phyloP scores from a whole-genome alignment of 2,888 invertebrate genomes.

The Serrognathus titanus region DNA sequence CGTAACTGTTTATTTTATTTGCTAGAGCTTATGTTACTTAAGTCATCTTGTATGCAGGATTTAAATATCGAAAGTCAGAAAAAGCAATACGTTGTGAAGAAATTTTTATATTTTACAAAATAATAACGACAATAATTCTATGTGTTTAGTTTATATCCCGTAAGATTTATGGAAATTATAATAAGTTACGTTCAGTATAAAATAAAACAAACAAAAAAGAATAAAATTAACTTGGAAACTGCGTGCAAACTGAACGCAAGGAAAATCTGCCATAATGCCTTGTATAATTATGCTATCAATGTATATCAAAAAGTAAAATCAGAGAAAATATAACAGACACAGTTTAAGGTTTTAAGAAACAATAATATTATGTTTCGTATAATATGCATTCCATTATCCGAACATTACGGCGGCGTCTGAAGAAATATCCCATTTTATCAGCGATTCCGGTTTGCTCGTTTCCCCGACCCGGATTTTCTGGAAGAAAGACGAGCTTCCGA shows the following conservation, averaged over 20 bases:
- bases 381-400: conserved; percentile 48
- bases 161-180: too few relatives aligned
- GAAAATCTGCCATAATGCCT: neutral
- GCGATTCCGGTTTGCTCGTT: conserved; percentile 30
- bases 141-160: too few relatives aligned
- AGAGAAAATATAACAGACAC: conserved; percentile 25
- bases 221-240: too few relatives aligned
- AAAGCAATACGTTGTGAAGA: too few relatives aligned
- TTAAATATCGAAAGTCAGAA: too few relatives aligned
- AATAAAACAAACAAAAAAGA: too few relatives aligned
- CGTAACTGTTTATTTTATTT: too few relatives aligned
- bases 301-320: conserved; percentile 20
- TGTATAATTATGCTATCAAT: conserved; percentile 7
- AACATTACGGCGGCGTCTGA: conserved; percentile 37
- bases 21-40: too few relatives aligned
- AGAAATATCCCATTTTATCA: conserved; percentile 39
- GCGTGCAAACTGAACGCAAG: neutral
- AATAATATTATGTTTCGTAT: conserved; percentile 50
- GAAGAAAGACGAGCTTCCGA: conserved; percentile 29
- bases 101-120: too few relatives aligned
- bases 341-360: conserved; percentile 50
- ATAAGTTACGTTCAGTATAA: too few relatives aligned
- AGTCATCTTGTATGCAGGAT: too few relatives aligned
- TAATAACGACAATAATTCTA: too few relatives aligned
- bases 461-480: conserved; percentile 33